Evolutionary conservation across 92 coral and sea anemone species (phyloP).

Genomic region (Pocillopora grandis): DNA sequence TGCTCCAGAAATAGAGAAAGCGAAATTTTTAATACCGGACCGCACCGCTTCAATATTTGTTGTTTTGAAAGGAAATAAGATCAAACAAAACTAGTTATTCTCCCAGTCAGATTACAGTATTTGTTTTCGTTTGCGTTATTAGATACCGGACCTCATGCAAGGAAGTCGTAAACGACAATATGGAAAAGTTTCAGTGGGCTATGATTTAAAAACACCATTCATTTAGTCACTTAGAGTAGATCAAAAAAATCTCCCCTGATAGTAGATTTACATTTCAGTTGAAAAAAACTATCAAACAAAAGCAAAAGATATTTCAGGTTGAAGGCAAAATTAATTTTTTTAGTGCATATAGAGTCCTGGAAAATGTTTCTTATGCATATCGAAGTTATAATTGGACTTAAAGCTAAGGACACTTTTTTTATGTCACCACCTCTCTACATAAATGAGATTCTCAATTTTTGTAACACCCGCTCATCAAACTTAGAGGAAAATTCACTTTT

Average conservation of each 20-base stretch:
- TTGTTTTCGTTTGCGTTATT: neutral
- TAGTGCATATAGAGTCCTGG: neutral
- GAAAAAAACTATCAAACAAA: too few relatives aligned
- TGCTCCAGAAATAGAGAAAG: neutral
- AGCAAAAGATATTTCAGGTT: neutral
- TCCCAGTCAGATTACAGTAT: neutral
- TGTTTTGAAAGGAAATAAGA: neutral
- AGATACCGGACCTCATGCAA: neutral
- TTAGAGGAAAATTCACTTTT: neutral
- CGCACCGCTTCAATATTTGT: neutral
- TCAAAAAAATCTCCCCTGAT: neutral
- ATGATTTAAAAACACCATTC: neutral
- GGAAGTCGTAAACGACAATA: neutral
- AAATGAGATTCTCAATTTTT: neutral
- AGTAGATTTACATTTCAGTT: too few relatives aligned
- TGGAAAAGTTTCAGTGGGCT: neutral
- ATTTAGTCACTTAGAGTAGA: neutral
- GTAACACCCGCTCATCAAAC: neutral
- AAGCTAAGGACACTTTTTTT: neutral
- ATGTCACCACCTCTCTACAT: neutral
- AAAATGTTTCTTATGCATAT: neutral
- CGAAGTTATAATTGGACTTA: neutral
- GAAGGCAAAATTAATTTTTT: neutral
- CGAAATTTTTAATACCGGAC: neutral
- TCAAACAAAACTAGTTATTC: neutral